These are phyloP conservation scores for Watsonalla cultraria DNA, from an alignment of 2,888 invertebrate genomes.

Conservation along the genomic window DNA sequence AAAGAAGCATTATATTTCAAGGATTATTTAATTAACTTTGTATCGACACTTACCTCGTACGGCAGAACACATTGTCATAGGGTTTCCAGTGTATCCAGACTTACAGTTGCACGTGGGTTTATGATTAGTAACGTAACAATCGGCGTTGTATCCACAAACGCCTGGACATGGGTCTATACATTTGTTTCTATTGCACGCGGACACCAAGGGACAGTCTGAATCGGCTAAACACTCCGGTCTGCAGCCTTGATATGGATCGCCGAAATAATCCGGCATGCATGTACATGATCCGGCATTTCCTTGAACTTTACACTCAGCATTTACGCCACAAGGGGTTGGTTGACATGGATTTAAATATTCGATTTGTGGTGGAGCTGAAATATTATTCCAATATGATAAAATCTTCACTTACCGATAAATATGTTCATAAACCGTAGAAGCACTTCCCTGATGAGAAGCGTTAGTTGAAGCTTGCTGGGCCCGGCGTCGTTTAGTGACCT, in stretches of 20 bases:
- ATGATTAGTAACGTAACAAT: conserved; percentile 83
- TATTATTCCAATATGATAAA: conserved; percentile 42
- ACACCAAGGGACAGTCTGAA: conserved; percentile 81
- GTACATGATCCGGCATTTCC: conserved; percentile 86
- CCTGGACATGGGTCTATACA: conserved; percentile 84
- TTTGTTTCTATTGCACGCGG: conserved; percentile 82
- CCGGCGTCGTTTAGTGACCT: conserved; percentile 72
- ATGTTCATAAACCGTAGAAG: conserved; percentile 65
- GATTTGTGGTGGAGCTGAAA: conserved; percentile 67
- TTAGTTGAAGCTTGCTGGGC: conserved; percentile 76
- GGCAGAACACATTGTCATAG: conserved; percentile 74
- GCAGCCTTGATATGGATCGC: conserved; percentile 87
- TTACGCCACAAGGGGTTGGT: conserved; percentile 83
- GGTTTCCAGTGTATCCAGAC: conserved; percentile 82
- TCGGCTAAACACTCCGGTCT: conserved; percentile 83
- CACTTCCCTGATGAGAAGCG: conserved; percentile 75
- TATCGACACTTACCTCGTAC: conserved; percentile 48
- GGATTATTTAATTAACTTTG: conserved; percentile 1
- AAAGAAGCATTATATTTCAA: neutral
- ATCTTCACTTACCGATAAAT: conserved; percentile 53
- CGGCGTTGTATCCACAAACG: conserved; percentile 83
- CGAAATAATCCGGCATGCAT: conserved; percentile 84
- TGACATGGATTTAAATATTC: conserved; percentile 79
- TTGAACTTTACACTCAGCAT: conserved; percentile 86
- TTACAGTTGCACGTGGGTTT: conserved; percentile 81